A percentile compares a stretch with the other conserved stretches of the same genome.
Evolutionary conservation across 2,113 vertebrate species (phyloP).

Genomic region (Agelaius phoeniceus): DNA sequence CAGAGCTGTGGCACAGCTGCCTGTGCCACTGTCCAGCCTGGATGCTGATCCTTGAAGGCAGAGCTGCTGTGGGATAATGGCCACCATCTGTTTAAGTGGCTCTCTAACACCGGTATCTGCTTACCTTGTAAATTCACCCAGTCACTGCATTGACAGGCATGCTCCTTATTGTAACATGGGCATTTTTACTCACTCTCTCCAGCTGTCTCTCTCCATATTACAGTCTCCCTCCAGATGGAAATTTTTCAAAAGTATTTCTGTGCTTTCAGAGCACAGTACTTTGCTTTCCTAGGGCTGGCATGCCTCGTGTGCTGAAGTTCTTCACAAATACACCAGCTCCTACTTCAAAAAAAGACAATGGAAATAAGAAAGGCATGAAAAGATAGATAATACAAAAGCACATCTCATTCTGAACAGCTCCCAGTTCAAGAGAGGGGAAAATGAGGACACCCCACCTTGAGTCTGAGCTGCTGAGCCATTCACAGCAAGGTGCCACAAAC

Average conservation of each 20-base stretch:
- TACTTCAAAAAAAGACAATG: background rate
- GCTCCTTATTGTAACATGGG: background rate
- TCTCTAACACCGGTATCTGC: accelerated
- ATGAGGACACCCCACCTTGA: background rate
- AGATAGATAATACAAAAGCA: background rate
- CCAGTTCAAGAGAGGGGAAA: background rate
- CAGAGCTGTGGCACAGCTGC: background rate
- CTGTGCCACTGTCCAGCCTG: background rate
- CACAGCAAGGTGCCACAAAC: accelerated
- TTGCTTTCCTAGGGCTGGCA: background rate
- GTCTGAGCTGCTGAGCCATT: background rate
- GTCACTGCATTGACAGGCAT: background rate
- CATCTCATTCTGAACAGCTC: background rate
- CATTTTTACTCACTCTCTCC: background rate
- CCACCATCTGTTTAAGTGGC: background rate
- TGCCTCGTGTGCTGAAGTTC: background rate
- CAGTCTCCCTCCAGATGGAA: background rate
- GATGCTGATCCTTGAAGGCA: background rate
- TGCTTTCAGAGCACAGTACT: background rate
- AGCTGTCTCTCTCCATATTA: background rate
- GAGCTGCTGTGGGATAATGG: background rate
- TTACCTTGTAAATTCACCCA: background rate
- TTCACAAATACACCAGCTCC: background rate
- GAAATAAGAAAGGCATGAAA: background rate
- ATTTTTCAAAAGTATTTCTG: background rate